Evolutionary conservation across 2,888 invertebrate genomes (phyloP).

Genomic region (Eristalinus sepulchralis): DNA sequence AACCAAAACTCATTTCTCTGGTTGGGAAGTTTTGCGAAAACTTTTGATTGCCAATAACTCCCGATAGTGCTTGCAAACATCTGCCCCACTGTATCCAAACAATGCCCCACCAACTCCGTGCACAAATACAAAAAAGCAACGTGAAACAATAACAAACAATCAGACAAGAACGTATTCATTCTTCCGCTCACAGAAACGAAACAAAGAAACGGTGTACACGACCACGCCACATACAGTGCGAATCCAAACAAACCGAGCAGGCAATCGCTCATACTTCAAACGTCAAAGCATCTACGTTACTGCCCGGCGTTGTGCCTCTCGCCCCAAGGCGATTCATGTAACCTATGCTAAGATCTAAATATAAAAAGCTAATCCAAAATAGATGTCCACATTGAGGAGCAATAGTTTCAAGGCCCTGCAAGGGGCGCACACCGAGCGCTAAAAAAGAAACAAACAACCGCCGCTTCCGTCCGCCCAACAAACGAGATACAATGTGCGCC

Average conservation of each 20-base stretch:
- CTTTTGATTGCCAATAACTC: slow-evolving; percentile 30
- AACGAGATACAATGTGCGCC: slow-evolving; percentile 41
- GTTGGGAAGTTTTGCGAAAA: slow-evolving; percentile 24
- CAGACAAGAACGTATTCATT: slow-evolving; percentile 3
- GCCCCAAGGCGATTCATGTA: slow-evolving; percentile 53
- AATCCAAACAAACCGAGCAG: slow-evolving; percentile 46
- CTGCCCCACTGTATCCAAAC: slow-evolving; percentile 31
- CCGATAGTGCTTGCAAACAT: slow-evolving; percentile 39
- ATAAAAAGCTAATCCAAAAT: slow-evolving; percentile 69
- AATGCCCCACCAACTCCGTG: background rate
- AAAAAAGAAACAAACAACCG: slow-evolving; percentile 25
- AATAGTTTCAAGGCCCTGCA: slow-evolving; percentile 68
- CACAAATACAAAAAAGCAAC: slow-evolving; percentile 9
- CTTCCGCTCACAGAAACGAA: slow-evolving; percentile 49
- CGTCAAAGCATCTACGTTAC: slow-evolving; percentile 70
- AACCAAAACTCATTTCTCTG: slow-evolving; percentile 44
- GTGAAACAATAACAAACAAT: slow-evolving; percentile 9
- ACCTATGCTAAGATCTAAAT: slow-evolving; percentile 61
- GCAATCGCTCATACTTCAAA: slow-evolving; percentile 54
- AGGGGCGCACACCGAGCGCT: slow-evolving; percentile 44
- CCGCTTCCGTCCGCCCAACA: slow-evolving; percentile 19
- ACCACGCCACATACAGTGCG: slow-evolving; percentile 27
- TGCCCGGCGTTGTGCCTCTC: slow-evolving; percentile 65
- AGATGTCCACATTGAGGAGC: slow-evolving; percentile 58
- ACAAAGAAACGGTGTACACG: slow-evolving; percentile 22